These are phyloP conservation scores for Cygnus olor DNA, from an alignment of 2,797 vertebrate species.

Conservation along the genomic window DNA sequence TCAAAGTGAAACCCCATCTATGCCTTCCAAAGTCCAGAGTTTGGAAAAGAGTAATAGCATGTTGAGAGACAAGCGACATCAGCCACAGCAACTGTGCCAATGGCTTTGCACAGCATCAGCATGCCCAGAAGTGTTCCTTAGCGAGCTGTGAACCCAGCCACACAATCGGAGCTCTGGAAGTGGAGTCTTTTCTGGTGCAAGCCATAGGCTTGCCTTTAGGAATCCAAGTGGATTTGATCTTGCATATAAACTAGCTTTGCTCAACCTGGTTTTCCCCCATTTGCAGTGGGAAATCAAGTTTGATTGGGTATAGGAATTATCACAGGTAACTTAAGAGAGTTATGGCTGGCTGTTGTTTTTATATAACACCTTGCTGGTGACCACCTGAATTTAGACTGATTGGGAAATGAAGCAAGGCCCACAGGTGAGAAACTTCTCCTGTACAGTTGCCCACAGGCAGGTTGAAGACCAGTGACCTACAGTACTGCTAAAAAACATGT, in stretches of 20 bases:
- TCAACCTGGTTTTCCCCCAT: neutral
- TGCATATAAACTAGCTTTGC: neutral
- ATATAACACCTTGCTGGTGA: neutral
- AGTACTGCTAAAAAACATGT: neutral
- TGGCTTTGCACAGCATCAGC: neutral
- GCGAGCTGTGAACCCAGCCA: neutral
- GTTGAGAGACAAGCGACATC: neutral
- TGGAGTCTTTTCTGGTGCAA: neutral
- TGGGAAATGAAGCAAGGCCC: neutral
- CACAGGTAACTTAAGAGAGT: neutral
- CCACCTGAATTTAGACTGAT: neutral
- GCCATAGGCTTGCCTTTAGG: neutral
- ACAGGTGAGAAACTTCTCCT: neutral
- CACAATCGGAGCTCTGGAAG: neutral
- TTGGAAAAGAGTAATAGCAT: neutral
- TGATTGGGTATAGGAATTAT: neutral
- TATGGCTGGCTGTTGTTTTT: neutral
- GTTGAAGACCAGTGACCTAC: neutral
- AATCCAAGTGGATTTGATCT: neutral
- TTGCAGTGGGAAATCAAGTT: neutral
- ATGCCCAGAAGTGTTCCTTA: neutral
- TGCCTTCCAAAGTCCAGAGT: neutral
- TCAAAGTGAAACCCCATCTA: neutral
- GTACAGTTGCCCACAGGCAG: neutral
- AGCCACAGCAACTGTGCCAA: neutral